Conservation (phyloP, 2,888 invertebrate genomes). For the Aethes cnicana region DNA sequence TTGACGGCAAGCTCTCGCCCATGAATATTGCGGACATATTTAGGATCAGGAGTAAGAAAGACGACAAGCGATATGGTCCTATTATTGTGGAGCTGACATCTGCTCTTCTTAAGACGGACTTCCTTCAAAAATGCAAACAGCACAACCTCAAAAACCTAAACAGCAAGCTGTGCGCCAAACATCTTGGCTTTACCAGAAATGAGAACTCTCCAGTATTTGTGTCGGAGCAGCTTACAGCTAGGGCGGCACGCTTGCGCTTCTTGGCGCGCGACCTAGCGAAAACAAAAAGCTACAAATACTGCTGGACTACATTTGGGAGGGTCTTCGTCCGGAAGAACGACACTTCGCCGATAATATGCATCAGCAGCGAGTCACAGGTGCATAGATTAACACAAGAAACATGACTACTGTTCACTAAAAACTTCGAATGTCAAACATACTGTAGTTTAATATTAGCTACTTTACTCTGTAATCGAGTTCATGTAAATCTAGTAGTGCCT, state of each 20-base stretch:
- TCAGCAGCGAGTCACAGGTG: conserved; percentile 28
- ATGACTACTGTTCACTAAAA: too few species aligned
- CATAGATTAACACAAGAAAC: conserved; percentile 12
- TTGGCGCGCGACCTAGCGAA: too few species aligned
- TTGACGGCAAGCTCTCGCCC: too few species aligned
- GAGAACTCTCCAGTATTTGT: neutral
- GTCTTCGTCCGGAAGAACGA: conserved; percentile 34
- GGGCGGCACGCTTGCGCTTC: neutral
- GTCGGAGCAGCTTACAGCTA: neutral
- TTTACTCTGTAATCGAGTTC: too few species aligned
- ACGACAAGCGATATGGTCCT: neutral
- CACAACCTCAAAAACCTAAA: conserved; percentile 16
- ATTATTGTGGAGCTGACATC: conserved; percentile 21
- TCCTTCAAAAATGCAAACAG: conserved; percentile 10
- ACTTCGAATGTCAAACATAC: too few species aligned
- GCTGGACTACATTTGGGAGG: conserved; percentile 35
- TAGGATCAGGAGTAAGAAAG: conserved; percentile 9
- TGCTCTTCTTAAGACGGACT: conserved; percentile 16
- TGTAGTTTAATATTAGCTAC: too few species aligned
- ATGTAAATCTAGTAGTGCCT: too few species aligned
- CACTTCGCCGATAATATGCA: conserved; percentile 28
- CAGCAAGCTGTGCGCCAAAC: conserved; percentile 25
- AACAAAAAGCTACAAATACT: conserved; percentile 32
- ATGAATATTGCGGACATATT: conserved; percentile 22
- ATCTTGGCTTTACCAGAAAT: conserved; percentile 7